These are phyloP conservation scores for Dendrophyllia cribrosa DNA, from an alignment of 64 coral and sea anemone genomes.

Conservation along the genomic window DNA sequence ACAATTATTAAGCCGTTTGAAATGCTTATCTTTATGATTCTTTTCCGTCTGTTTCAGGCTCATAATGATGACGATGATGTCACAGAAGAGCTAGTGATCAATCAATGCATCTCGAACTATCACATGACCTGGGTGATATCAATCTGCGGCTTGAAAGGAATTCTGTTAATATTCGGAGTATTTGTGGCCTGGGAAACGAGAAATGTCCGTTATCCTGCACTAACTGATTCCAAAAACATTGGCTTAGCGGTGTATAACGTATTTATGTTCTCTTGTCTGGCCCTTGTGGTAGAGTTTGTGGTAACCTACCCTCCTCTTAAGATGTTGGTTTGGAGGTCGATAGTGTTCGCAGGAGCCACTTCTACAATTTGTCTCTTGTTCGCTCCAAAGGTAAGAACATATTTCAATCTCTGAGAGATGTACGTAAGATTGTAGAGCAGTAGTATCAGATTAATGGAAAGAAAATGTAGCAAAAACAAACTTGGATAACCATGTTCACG, in stretches of 20 bases:
- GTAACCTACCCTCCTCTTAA: neutral
- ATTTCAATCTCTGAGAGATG: neutral
- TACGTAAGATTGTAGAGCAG: too few species aligned
- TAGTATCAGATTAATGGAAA: too few species aligned
- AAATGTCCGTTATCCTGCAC: conserved; percentile 43
- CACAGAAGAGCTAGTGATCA: conserved; percentile 1
- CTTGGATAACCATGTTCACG: too few species aligned
- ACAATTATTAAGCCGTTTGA: too few species aligned
- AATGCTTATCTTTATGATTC: neutral
- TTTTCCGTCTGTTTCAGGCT: neutral
- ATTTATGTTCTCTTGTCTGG: conserved; percentile 79
- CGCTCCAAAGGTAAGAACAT: conserved; percentile 58
- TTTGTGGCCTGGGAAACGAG: conserved; percentile 77
- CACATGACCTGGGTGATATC: conserved; percentile 59
- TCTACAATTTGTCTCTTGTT: conserved; percentile 74
- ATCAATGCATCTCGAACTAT: conserved; percentile 45
- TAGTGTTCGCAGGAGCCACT: conserved; percentile 45
- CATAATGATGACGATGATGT: conserved; percentile 15
- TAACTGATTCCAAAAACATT: conserved; percentile 78
- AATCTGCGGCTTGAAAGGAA: conserved; percentile 52
- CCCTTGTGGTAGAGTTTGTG: conserved; percentile 54
- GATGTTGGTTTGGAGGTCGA: conserved; percentile 29
- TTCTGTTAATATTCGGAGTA: conserved; percentile 67
- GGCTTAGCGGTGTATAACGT: conserved; percentile 79
- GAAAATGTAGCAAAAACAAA: too few species aligned